phyloP scores from a whole-genome alignment of 2,797 vertebrate genomes.

The Danio jaintianensis region DNA sequence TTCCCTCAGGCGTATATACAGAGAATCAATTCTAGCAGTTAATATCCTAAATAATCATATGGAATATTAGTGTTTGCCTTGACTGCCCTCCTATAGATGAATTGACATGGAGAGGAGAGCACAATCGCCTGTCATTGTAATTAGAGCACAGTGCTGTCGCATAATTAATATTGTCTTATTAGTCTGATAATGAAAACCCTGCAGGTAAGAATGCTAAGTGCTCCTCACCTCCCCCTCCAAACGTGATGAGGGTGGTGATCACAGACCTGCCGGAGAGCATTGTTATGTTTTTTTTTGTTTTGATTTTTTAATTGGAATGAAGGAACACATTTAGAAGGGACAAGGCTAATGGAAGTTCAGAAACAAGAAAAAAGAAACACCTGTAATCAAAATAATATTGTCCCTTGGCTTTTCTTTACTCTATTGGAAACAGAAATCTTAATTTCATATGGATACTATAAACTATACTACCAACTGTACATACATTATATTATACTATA shows the following conservation, averaged over 20 bases:
- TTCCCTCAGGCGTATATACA: conserved; percentile 41
- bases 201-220: conserved; percentile 75
- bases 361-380: background rate
- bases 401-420: background rate
- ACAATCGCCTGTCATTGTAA: conserved; percentile 75
- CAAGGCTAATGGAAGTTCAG: background rate
- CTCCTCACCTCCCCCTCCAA: conserved; percentile 53
- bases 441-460: too few relatives aligned
- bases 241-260: conserved; percentile 61
- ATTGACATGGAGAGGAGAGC: conserved; percentile 44
- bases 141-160: conserved; percentile 77
- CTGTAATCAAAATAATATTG: background rate
- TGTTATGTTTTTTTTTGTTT: background rate
- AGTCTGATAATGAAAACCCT: conserved; percentile 81
- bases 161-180: conserved; percentile 84
- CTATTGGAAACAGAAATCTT: background rate
- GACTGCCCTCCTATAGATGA: conserved; percentile 45
- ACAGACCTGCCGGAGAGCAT: conserved; percentile 28
- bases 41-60: conserved; percentile 48
- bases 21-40: conserved; percentile 52
- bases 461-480: too few relatives aligned
- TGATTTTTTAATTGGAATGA: background rate
- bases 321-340: background rate
- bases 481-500: too few relatives aligned
- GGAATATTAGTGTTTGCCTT: conserved; percentile 56